Conservation (phyloP, 2,113 vertebrate species). For the Tyto alba region DNA sequence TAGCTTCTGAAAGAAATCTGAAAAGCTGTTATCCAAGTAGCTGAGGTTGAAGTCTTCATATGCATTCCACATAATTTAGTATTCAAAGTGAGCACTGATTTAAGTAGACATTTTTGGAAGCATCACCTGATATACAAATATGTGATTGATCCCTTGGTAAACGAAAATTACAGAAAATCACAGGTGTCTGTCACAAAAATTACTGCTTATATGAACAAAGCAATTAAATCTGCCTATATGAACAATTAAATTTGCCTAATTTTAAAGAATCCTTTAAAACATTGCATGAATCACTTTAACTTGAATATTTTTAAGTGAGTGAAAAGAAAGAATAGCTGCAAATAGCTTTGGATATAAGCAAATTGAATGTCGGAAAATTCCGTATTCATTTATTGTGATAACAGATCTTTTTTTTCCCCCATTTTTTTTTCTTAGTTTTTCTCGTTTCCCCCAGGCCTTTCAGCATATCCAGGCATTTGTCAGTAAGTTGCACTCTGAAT, state of each 20-base stretch:
- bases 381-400: not conserved
- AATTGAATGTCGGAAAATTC: not conserved
- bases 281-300: not conserved
- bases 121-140: not conserved
- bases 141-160: not conserved
- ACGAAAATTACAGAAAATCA: constrained; percentile 42
- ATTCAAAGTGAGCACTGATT: constrained; percentile 9
- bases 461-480: not conserved
- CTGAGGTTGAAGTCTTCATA: not conserved
- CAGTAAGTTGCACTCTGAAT: not conserved
- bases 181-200: constrained; percentile 33
- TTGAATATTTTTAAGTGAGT: not conserved
- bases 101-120: not conserved
- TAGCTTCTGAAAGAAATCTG: constrained; percentile 16
- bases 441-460: not conserved
- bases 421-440: not conserved
- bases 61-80: not conserved
- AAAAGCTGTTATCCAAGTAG: constrained; percentile 3
- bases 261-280: not conserved
- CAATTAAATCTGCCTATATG: constrained; percentile 15
- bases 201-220: constrained; percentile 38
- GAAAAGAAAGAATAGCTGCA: not conserved
- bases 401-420: not conserved
- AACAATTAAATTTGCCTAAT: not conserved
- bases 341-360: not conserved